These are phyloP conservation scores for Hylaea fasciaria DNA, from an alignment of 2,888 invertebrate genomes.

Conservation along the genomic window DNA sequence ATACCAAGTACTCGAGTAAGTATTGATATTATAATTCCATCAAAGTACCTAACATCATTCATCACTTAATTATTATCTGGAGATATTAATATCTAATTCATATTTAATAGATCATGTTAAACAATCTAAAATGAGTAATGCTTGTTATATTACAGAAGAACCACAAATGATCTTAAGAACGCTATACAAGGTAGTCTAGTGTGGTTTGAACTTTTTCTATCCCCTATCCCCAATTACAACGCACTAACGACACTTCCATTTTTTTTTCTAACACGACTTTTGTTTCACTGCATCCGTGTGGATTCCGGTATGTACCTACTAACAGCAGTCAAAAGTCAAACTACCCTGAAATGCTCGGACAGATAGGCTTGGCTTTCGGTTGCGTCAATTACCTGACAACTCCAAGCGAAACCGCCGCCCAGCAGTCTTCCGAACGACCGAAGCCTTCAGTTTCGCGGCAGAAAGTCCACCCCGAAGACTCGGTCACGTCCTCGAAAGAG, in stretches of 20 bases:
- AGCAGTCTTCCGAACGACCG: constrained; percentile 36
- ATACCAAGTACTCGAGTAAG: constrained; percentile 90
- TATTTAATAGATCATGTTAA: constrained; percentile 29
- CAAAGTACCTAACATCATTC: constrained; percentile 38
- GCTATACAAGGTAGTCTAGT: constrained; percentile 81
- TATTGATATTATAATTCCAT: constrained; percentile 49
- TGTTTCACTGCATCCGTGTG: constrained; percentile 66
- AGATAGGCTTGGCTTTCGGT: constrained; percentile 82
- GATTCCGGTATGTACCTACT: constrained; percentile 62
- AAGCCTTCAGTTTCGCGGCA: constrained; percentile 65
- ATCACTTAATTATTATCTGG: constrained; percentile 34
- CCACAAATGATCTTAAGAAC: constrained; percentile 83
- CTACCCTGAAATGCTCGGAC: constrained; percentile 83
- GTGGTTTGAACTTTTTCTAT: constrained; percentile 61
- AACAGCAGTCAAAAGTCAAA: constrained; percentile 81
- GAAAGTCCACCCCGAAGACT: constrained; percentile 76
- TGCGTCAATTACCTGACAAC: constrained; percentile 81
- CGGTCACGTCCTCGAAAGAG: constrained; percentile 64
- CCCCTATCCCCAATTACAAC: constrained; percentile 39
- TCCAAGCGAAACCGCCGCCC: constrained; percentile 56
- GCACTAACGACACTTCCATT: constrained; percentile 45
- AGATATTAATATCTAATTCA: background rate
- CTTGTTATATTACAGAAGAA: constrained; percentile 79
- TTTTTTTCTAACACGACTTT: constrained; percentile 52
- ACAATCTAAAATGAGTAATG: constrained; percentile 44